phyloP scores from a whole-genome alignment of 2,797 vertebrate genomes.

The Peromyscus melanophrys region DNA sequence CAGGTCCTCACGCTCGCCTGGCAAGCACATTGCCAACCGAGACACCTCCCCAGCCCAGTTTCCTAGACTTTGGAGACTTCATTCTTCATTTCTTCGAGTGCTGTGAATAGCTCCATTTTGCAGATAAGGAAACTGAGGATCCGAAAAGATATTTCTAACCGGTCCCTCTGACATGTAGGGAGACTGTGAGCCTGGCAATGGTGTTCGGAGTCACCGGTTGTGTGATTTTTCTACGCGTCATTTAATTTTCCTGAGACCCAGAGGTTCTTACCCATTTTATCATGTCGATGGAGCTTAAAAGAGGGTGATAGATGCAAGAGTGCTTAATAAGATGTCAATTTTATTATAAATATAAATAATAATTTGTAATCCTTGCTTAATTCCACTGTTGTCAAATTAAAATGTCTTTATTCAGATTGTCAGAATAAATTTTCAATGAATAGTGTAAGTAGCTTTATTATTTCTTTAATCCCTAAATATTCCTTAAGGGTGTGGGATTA shows the following conservation, averaged over 20 bases:
- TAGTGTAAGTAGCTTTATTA: not conserved
- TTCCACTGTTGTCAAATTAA: not conserved
- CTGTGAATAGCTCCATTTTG: not conserved
- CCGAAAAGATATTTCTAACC: not conserved
- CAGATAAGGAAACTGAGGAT: not conserved
- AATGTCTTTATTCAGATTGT: not conserved
- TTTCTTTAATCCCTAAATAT: not conserved
- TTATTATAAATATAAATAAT: not conserved
- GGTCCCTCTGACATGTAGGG: not conserved
- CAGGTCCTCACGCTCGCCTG: not conserved
- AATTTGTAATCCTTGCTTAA: not conserved
- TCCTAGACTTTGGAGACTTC: not conserved
- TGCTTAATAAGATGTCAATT: not conserved
- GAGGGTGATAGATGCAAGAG: not conserved
- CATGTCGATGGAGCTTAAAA: not conserved
- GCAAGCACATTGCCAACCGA: not conserved
- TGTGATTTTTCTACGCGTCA: not conserved
- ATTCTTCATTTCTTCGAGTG: not conserved
- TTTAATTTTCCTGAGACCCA: not conserved
- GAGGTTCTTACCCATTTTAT: not conserved
- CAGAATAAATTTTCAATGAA: not conserved
- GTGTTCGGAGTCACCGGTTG: not conserved
- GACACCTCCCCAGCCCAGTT: not conserved
- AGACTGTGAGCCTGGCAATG: not conserved
- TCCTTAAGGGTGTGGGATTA: not conserved